phyloP scores from a whole-genome alignment of 2,113 vertebrate genomes.

The Ahaetulla prasina region DNA sequence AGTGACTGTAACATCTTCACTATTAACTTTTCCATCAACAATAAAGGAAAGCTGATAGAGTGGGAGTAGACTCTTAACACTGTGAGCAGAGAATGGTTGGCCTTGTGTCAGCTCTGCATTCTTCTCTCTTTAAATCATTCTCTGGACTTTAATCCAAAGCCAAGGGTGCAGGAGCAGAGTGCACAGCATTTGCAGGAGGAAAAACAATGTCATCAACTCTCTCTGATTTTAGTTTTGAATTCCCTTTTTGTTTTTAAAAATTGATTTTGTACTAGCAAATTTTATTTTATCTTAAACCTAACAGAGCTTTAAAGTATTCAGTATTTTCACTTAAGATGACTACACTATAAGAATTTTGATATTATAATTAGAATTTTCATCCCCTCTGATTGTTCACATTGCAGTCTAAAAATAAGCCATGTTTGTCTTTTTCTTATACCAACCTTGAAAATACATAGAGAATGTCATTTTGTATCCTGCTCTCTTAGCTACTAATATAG shows the following conservation, averaged over 20 bases:
- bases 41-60: slow-evolving; percentile 43
- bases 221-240: neutral
- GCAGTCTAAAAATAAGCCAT: neutral
- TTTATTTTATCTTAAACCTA: neutral
- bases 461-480: neutral
- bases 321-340: slow-evolving; percentile 1
- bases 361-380: neutral
- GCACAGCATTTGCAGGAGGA: slow-evolving; percentile 17
- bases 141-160: slow-evolving; percentile 36
- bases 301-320: neutral
- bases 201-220: neutral
- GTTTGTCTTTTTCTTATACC: neutral
- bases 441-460: neutral
- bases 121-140: slow-evolving; percentile 39
- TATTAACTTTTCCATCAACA: slow-evolving; percentile 14
- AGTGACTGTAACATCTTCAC: neutral
- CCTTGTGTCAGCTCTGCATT: slow-evolving; percentile 46
- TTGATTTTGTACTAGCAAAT: neutral
- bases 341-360: neutral
- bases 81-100: slow-evolving; percentile 30
- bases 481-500: neutral
- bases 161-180: slow-evolving; percentile 3
- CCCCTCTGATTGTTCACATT: neutral
- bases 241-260: slow-evolving; percentile 10
- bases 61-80: slow-evolving; percentile 33